Base-by-base conservation (phyloP, 1,140 invertebrate species). In the Bombus difficillimus region DNA sequence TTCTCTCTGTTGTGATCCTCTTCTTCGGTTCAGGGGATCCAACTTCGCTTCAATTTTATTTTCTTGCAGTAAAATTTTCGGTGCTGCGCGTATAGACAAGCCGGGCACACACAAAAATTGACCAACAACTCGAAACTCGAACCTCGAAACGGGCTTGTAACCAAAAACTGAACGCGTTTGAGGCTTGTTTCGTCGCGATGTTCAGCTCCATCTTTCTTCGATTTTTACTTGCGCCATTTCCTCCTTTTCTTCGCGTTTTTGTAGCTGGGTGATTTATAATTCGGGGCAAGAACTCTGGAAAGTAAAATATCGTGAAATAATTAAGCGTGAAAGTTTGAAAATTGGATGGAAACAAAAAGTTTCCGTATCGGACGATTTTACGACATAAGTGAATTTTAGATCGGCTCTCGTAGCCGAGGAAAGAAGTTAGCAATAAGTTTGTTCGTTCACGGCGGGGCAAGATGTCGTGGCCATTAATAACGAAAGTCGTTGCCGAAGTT, bases 401-500 rank as follows among this genome's bases (percentile, higher is more conserved):
- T 39, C 12, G n/a, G 25, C 32, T 3, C n/a, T 12, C 18, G 32
- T 37, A 34, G 22, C 53, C 6, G 22, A 37, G 73, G 59, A 53
- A 78, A 69, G 47, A 77, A 83, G 74, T 83, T 77, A 13, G 41
- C 82, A n/a, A 53, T 53, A 83, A 68, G 34, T 83, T 77, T 5
- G 43, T n/a, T 28, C 15, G 28, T 43, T 66, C 28, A 13, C 6
- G 5, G 62, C 28, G 41, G 82, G 22, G 68, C 41, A 71, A 53
- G 57, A 72, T 80, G 68, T 80, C 68, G 83, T 47, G 39, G 76
- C 77, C 68, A 85, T 85, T 85, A 85, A 85, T 85, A 85, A 85
- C 77, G 76, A 72, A 34, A 85, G 43, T 81, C 84, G 57, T 73
- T 73, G 47, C 28, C 43, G 47, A 85, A 81, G 84, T 81, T 81